Evolutionary conservation across 1,140 invertebrate species (phyloP).

Genomic region (Drosophila suzukii): DNA sequence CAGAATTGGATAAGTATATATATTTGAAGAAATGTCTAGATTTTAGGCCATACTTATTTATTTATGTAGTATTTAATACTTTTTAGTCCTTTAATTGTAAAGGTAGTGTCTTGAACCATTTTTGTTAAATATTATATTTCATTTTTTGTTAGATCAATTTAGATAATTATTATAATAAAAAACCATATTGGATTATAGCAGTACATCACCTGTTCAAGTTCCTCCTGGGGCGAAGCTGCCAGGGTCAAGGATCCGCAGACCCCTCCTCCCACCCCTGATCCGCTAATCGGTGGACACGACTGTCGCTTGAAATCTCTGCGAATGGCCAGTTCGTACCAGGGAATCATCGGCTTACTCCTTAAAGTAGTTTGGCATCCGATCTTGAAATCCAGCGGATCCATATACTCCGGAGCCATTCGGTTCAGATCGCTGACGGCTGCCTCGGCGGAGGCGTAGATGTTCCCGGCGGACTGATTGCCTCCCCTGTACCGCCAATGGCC

Average conservation of each 20-base stretch:
- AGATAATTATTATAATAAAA: too few relatives aligned
- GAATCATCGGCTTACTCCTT: constrained; percentile 88
- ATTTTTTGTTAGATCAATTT: too few relatives aligned
- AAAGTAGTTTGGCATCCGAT: constrained; percentile 87
- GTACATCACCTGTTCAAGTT: constrained; percentile 58
- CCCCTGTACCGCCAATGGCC: constrained; percentile 46
- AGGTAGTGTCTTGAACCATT: too few relatives aligned
- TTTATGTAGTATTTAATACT: too few relatives aligned
- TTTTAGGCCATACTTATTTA: too few relatives aligned
- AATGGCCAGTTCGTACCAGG: constrained; percentile 94
- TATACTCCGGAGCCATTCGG: constrained; percentile 77
- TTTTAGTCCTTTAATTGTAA: too few relatives aligned
- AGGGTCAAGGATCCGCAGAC: constrained; percentile 34
- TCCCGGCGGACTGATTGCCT: constrained; percentile 71
- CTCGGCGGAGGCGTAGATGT: constrained; percentile 77
- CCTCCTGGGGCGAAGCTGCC: constrained; percentile 52
- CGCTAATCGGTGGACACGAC: constrained; percentile 87
- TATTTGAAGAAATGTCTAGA: too few relatives aligned
- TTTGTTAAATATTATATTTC: neutral
- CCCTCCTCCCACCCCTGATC: constrained; percentile 16
- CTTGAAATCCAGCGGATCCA: constrained; percentile 86
- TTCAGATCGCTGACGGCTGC: constrained; percentile 75
- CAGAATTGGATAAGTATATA: too few relatives aligned
- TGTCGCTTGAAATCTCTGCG: constrained; percentile 87
- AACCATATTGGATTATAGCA: neutral